Conservation (phyloP, 2,797 vertebrate species). For the Gallinago nigripennis region DNA sequence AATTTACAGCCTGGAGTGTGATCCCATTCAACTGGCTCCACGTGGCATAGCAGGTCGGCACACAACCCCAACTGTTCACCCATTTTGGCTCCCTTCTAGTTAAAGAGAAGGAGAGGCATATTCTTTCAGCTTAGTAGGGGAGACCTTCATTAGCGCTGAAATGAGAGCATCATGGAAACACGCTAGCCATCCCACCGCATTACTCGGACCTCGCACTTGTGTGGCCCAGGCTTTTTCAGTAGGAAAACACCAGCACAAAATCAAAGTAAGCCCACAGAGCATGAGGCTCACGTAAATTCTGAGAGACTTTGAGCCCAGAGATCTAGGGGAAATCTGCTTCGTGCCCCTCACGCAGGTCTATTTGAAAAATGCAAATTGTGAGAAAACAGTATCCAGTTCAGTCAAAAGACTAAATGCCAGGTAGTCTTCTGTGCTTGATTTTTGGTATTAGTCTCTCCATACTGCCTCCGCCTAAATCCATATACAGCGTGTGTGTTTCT, state of each 20-base stretch:
- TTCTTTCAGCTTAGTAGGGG: neutral
- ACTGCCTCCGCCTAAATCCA: neutral
- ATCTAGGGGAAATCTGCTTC: neutral
- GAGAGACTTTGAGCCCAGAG: neutral
- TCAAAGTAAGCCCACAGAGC: neutral
- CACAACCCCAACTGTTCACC: neutral
- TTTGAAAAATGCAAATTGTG: neutral
- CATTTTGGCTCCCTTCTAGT: neutral
- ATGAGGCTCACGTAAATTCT: neutral
- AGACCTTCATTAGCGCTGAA: neutral
- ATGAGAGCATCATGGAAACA: neutral
- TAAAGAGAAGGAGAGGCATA: neutral
- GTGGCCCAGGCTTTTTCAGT: neutral
- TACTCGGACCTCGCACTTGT: accelerated
- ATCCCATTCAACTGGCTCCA: neutral
- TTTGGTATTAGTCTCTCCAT: neutral
- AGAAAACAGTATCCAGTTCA: neutral
- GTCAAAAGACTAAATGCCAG: neutral
- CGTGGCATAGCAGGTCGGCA: neutral
- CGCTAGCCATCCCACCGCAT: accelerated
- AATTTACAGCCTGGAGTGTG: neutral
- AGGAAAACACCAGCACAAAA: neutral
- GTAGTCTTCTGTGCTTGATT: neutral
- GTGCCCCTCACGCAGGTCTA: neutral
- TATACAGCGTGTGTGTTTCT: neutral